Percentiles rank a stretch among this genome's conserved stretches.
These are phyloP conservation scores for Calonectris borealis DNA, from an alignment of 2,113 vertebrate genomes.

Conservation along the genomic window DNA sequence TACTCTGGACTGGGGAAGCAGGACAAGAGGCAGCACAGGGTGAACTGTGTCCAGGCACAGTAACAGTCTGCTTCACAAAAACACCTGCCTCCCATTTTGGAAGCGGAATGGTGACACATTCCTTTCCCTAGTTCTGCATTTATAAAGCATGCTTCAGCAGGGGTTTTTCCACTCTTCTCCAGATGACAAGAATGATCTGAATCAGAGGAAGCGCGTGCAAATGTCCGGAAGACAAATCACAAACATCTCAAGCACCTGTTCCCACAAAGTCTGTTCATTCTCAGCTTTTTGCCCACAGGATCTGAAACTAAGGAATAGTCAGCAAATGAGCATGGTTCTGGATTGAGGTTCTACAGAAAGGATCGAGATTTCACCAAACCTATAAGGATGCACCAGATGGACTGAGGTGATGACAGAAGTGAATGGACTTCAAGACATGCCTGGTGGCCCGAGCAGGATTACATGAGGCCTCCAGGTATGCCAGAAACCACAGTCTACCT, in stretches of 20 bases:
- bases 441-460: not conserved
- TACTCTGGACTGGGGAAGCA: not conserved
- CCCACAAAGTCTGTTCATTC: not conserved
- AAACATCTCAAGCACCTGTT: not conserved
- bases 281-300: not conserved
- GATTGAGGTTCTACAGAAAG: not conserved
- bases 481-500: not conserved
- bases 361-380: not conserved
- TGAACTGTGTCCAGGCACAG: not conserved
- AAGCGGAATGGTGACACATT: not conserved
- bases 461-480: not conserved
- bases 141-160: not conserved
- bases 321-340: not conserved
- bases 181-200: not conserved
- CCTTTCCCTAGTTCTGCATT: not conserved
- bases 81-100: not conserved
- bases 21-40: not conserved
- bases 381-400: not conserved
- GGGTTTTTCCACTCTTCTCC: not conserved
- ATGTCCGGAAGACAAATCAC: not conserved
- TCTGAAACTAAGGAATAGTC: not conserved
- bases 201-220: not conserved
- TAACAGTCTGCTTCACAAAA: not conserved
- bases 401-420: not conserved
- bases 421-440: not conserved